Evolutionary conservation across 2,113 vertebrate genomes (phyloP).

Genomic region (Coregonus clupeaformis): DNA sequence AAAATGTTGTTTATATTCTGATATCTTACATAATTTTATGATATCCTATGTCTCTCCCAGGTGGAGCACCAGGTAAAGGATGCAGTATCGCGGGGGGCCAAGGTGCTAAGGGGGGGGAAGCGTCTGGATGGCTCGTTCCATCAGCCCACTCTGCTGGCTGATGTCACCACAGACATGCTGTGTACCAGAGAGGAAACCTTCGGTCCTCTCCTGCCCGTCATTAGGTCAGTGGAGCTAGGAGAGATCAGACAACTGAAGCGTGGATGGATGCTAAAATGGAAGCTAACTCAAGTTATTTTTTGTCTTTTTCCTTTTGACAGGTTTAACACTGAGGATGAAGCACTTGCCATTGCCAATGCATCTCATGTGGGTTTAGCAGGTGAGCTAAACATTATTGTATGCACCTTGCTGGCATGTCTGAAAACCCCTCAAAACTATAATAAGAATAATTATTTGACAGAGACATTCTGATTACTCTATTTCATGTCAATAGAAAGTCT

Average conservation of each 20-base stretch:
- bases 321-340: conserved; percentile 89
- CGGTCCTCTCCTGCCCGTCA: conserved; percentile 89
- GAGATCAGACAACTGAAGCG: not conserved
- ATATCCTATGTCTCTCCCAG: conserved; percentile 60
- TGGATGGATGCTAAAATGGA: too few relatives aligned
- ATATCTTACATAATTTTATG: too few relatives aligned
- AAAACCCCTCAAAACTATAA: not conserved
- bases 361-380: conserved; percentile 87
- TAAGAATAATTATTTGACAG: not conserved
- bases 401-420: not conserved
- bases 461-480: not conserved
- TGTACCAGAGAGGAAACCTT: conserved; percentile 90
- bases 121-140: conserved; percentile 87
- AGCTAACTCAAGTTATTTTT: not conserved
- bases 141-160: conserved; percentile 88
- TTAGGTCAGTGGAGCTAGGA: conserved; percentile 77
- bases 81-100: conserved; percentile 85
- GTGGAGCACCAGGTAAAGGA: conserved; percentile 86
- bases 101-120: conserved; percentile 82
- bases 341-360: conserved; percentile 86
- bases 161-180: conserved; percentile 85
- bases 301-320: conserved; percentile 68
- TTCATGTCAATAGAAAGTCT: too few relatives aligned
- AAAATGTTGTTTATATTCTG: too few relatives aligned
- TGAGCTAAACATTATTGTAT: conserved; percentile 52